Evolutionary conservation across 2,888 invertebrate genomes (phyloP), one percentile per base, ranked within the genome.

Genomic region (Melanostoma mellinum): DNA sequence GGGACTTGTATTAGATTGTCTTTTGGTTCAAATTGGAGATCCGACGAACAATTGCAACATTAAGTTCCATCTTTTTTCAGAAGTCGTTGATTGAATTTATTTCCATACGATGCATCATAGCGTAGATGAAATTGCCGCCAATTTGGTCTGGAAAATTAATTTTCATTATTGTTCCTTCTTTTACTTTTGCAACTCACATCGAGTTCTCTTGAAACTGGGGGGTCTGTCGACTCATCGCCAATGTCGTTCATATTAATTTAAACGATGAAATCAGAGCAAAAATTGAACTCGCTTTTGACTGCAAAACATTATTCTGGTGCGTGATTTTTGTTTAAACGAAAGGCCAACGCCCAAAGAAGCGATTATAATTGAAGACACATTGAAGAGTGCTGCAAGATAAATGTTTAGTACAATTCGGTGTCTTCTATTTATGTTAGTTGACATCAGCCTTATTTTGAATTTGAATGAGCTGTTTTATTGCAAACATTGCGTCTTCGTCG

Each of bases 191-290:
- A 3, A 44, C 33, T 60, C 44, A 60, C 9, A 35, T 8, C 63
- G 63, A 65, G 36, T 72, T 72, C 72, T 65, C 44, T 32, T 58
- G 58, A 72, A 58, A 58, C 38, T 40, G 42, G 44, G 20, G 20
- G 20, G 20, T 20, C 20, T 20, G 5, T 6, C 52, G 61, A 74
- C 42, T 79, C 61, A 73, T 78, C 48, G 20, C 50, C 42, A 71
- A 56, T 65, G 61, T 42, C 71, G 48, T 52, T 58, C 52, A 5
- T 46, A 46, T 67, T 73, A 68, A 74, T 63, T 79, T 79, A 55
- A 74, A 56, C 68, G 68, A 79, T 79, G 79, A 79, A 73, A 68
- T 79, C 73, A 79, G 67, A 48, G 9, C 3, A 10, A 4, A 56
- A 73, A 10, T 46, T n/a, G 20, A 38, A 61, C 53, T 61, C 30